Conservation (phyloP, 2,797 vertebrate species). For the Centropyge bicolor region DNA sequence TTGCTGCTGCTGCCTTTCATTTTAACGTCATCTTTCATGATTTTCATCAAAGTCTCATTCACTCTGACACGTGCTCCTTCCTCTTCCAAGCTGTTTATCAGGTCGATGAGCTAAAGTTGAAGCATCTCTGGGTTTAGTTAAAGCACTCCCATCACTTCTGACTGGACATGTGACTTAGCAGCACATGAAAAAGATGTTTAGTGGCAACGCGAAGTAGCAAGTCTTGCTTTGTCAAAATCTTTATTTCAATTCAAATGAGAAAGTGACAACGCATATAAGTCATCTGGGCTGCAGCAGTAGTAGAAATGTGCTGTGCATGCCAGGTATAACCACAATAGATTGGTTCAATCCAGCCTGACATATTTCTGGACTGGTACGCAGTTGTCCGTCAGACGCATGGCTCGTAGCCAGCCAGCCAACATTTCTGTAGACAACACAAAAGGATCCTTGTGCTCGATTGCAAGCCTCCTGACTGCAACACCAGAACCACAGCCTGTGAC, state of each 20-base stretch:
- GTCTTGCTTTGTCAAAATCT: slow-evolving; percentile 40
- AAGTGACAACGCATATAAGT: slow-evolving; percentile 59
- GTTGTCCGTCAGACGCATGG: slow-evolving; percentile 67
- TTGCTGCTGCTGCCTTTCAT: slow-evolving; percentile 1
- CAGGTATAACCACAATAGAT: slow-evolving; percentile 69
- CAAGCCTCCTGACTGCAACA: slow-evolving; percentile 59
- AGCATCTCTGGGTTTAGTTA: slow-evolving; percentile 22
- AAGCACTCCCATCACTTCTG: background rate
- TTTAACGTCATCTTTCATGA: slow-evolving; percentile 34
- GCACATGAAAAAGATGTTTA: slow-evolving; percentile 23
- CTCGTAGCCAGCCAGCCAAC: slow-evolving; percentile 51
- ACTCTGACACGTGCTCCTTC: slow-evolving; percentile 4
- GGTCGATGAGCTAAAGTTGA: slow-evolving; percentile 31
- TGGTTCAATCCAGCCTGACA: slow-evolving; percentile 68
- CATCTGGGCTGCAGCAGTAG: slow-evolving; percentile 56
- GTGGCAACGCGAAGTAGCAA: background rate
- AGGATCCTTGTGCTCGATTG: slow-evolving; percentile 64
- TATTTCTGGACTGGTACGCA: slow-evolving; percentile 70
- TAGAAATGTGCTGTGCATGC: slow-evolving; percentile 61
- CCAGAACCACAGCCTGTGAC: slow-evolving; percentile 55
- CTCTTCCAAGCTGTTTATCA: slow-evolving; percentile 36
- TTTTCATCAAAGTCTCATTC: slow-evolving; percentile 34
- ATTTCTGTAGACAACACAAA: slow-evolving; percentile 68
- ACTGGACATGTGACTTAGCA: slow-evolving; percentile 8
- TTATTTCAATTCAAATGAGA: slow-evolving; percentile 54